Conservation (phyloP, 2,113 vertebrate species). For the Neolamprologus hecqui region DNA sequence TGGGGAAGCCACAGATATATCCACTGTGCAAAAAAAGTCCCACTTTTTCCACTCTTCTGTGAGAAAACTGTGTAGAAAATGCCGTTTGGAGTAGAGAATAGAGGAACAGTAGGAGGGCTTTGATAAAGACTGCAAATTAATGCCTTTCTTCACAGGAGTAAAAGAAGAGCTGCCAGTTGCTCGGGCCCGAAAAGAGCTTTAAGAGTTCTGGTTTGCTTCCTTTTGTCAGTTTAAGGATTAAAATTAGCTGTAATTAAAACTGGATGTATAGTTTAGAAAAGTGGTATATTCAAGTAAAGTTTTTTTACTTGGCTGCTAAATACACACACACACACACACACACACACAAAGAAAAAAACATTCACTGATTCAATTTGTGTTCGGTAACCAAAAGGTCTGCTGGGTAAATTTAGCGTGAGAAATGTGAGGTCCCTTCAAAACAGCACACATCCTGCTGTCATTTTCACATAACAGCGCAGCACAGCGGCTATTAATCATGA, state of each 20-base stretch:
- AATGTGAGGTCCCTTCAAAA: not conserved
- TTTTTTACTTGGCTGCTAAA: not conserved
- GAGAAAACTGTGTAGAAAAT: not conserved
- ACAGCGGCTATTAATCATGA: constrained; percentile 7
- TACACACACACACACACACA: not conserved
- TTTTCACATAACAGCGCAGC: not conserved
- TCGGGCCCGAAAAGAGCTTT: not conserved
- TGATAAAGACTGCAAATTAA: not conserved
- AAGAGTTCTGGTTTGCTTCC: not conserved
- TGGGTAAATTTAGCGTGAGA: not conserved
- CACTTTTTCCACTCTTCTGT: not conserved
- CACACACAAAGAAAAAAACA: not conserved
- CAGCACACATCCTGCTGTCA: constrained; percentile 45
- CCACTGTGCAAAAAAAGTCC: not conserved
- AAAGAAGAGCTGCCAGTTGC: not conserved
- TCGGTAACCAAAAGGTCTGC: not conserved
- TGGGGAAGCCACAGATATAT: not conserved
- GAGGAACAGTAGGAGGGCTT: constrained; percentile 14
- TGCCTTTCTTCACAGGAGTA: not conserved
- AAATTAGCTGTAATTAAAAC: not conserved
- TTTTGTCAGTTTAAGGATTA: not conserved
- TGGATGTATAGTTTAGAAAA: not conserved
- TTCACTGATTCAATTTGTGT: not conserved
- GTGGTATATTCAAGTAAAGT: not conserved
- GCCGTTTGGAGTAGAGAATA: not conserved